Evolutionary conservation across 2,888 invertebrate genomes (phyloP), one percentile per base, ranked within the genome.

Genomic region (Mesochorus sp.): DNA sequence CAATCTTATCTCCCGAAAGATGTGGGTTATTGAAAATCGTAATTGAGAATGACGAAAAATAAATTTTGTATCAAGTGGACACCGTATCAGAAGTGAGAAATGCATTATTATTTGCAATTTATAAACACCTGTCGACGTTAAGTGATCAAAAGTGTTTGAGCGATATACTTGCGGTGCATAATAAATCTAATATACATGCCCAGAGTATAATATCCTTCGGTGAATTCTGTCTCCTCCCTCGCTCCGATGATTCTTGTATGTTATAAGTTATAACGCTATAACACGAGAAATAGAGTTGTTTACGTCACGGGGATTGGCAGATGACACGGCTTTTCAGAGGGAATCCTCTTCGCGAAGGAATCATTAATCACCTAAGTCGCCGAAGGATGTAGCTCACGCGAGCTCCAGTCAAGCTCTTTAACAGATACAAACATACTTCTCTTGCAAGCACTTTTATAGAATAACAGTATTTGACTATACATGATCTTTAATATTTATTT

Each of bases 321-420:
- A 82, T 82, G 82, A 82, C 82, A 81, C 80, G 82, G 81, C 82
- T 81, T 79, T 82, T 82, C 82, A 80, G 73, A 73, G 81, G 79
- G 81, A 80, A 81, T 78, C 79, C 74, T 74, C 68, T 70, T 73
- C 61, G 47, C 61, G 51, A 59, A 49, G 72, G 79, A 81, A 81
- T 82, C 82, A 82, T 82, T 82, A 82, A 82, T 82, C 82, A 82
- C 71, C 72, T 14, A 53, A 74, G 78, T 78, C 74, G 74, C 78
- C 78, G 74, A 78, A 78, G 78, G 74, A 66, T 53, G 70, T 53
- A 61, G 74, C 74, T 78, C 78, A 74, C 51, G 64, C 61, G 39
- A 68, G 44, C 67, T 37, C 37, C 59, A 61, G 59, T 76, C 57
- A 57, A 24, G 39, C 26, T 66, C 51, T 42, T 39, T 14, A 12